Evolutionary conservation across 2,113 vertebrate genomes (phyloP), one percentile per base, ranked within the genome.

Genomic region (Ophiodon elongatus): DNA sequence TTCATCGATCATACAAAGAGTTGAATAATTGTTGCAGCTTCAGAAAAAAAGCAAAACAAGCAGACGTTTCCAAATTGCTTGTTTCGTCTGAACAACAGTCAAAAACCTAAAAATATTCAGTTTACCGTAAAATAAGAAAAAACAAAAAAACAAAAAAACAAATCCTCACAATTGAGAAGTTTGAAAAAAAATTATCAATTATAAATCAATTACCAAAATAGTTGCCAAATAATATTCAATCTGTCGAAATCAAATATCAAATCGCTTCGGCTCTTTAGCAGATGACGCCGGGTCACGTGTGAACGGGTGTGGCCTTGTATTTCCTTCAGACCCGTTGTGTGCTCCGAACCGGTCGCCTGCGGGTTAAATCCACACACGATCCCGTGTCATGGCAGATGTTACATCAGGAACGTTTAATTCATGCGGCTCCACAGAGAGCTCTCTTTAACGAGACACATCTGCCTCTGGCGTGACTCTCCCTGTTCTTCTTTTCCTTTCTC

Each of bases 391-490:
- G 47, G 37, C 80, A 83, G 73, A 76, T 65, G 73, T 47, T 37
- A 4, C 29, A 31, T 8, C 33, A 23, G 6, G 27, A 27, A 29
- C 25, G 2, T 64, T 37, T 21, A 37, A 43, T 50, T 13, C 10
- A 10, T 25, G 14, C 35, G 15, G 7, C 25, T 80, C 8, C 37
- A 11, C 6, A 29, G 1, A 1, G 21, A 62, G 13, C 3, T 0
- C 27, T 52, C 5, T 87, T 72, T 41, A 66, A 29, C 2, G 15
- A 76, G 31, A 64, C 77, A 79, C 75, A 86, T 89, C 88, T 86
- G 86, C 80, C 76, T 41, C 72, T 11, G 45, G 33, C 14, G 9
- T 10, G 8, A 54, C 10, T 31, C 43, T 37, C 6, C 35, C 35
- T 4, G n/a, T 41, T 73, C 39, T 37, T 62, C 39, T 69, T 17